Conservation (phyloP, 2,797 vertebrate species). For the Sparus aurata region DNA sequence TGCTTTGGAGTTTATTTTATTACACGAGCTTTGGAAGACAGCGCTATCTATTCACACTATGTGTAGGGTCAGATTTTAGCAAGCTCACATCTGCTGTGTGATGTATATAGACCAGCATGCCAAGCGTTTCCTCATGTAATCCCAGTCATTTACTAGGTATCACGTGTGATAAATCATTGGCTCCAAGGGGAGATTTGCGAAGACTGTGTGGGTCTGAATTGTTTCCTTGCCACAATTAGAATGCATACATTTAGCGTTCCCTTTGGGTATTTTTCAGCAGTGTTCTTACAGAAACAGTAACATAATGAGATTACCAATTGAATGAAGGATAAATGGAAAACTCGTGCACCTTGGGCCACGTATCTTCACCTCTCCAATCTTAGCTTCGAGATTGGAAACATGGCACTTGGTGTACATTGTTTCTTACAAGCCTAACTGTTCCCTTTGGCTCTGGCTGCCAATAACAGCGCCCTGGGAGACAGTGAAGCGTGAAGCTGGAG, state of each 20-base stretch:
- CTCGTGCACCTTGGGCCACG: not conserved
- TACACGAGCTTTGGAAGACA: not conserved
- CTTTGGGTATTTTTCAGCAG: not conserved
- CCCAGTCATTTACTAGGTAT: constrained; percentile 30
- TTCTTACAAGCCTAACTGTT: constrained; percentile 12
- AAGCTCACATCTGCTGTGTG: constrained; percentile 25
- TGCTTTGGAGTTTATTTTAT: constrained; percentile 12
- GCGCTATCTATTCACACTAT: constrained; percentile 31
- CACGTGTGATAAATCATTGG: constrained; percentile 29
- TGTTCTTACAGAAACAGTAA: not conserved
- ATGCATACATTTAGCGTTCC: not conserved
- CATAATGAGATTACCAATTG: not conserved
- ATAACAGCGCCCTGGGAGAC: constrained; percentile 23
- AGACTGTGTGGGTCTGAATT: constrained; percentile 11
- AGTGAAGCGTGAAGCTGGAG: constrained; percentile 42
- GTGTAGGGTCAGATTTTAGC: constrained; percentile 50
- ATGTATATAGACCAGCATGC: constrained; percentile 58
- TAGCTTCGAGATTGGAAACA: constrained; percentile 11
- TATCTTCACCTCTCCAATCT: constrained; percentile 15
- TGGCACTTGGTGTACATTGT: constrained; percentile 8
- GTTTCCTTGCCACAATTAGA: constrained; percentile 14
- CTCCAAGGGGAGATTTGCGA: constrained; percentile 27
- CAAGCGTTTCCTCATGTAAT: constrained; percentile 52
- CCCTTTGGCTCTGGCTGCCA: constrained; percentile 26
- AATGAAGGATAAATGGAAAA: constrained; percentile 18